A percentile compares a stretch with the other conserved stretches of the same genome.
phyloP scores from a whole-genome alignment of 2,113 vertebrate genomes.

The Grus americana region DNA sequence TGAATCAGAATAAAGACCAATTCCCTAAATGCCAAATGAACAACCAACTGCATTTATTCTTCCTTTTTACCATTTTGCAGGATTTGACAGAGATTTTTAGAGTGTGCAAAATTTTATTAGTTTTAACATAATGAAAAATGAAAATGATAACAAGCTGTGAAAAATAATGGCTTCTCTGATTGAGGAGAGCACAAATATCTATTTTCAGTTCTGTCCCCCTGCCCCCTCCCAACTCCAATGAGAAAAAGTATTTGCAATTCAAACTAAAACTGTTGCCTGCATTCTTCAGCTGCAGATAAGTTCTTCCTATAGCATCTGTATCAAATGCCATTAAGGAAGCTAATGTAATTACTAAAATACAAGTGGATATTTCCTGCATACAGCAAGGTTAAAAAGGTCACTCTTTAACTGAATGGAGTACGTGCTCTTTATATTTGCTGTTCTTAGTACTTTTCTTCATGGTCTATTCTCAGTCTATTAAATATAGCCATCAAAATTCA shows the following conservation, averaged over 20 bases:
- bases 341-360: conserved; percentile 67
- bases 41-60: background rate
- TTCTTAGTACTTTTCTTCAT: conserved; percentile 49
- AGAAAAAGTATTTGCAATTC: conserved; percentile 9
- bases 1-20: background rate
- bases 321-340: conserved; percentile 58
- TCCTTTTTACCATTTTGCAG: background rate
- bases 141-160: background rate
- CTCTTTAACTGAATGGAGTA: conserved; percentile 26
- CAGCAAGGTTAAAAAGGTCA: conserved; percentile 60
- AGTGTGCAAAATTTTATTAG: background rate
- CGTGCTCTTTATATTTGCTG: background rate
- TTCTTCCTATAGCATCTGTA: conserved; percentile 49
- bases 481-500: conserved; percentile 75
- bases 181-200: background rate
- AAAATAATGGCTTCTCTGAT: background rate
- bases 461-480: conserved; percentile 54
- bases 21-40: background rate
- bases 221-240: background rate
- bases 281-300: conserved; percentile 41
- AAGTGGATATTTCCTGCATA: conserved; percentile 66
- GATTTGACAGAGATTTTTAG: background rate
- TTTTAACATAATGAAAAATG: background rate
- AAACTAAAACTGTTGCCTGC: conserved; percentile 20
- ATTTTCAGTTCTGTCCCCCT: background rate